Evolutionary conservation across 2,113 vertebrate species (phyloP), one percentile per base, ranked within the genome.

Genomic region (Anarrhichthys ocellatus): DNA sequence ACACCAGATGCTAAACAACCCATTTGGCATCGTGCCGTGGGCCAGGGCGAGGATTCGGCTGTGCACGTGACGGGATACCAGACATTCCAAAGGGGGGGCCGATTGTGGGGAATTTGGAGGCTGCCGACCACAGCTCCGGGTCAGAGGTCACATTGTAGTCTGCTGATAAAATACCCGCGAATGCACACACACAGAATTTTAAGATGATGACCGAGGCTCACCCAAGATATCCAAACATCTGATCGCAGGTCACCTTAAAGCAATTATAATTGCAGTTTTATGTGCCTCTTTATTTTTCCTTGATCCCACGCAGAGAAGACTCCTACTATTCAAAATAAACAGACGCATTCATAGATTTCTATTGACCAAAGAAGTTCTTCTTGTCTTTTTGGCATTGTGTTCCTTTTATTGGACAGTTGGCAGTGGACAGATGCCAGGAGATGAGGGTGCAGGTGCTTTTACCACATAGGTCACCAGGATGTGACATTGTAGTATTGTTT

Each of bases 81-180:
- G 59, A 79, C 88, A 86, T 91, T 92, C 88, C 87, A 34, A n/a
- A 52, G 48, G 18, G 38, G 34, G 61, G 36, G 42, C 36, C 0
- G 14, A 36, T 42, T 29, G 24, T 46, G 70, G 48, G 78, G 62
- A 81, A n/a, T 24, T 34, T 36, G 5, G 65, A 76, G 70, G 46
- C 76, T 73, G 67, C 71, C 65, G 40, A 52, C 48, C 63, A 32
- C 72, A 76, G 84, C 54, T 48, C 15, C 4, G 82, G 80, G 81
- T 85, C 75, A 85, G 54, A 46, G 87, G 63, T 88, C 67, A 67
- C 73, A 15, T 36, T 50, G 63, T 48, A 63, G 52, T 70, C 72
- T 65, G 34, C 73, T 73, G 86, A 87, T 78, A 77, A 80, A 85
- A 86, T 48, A n/a, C 20, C 29, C 29, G 29, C 29, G 29, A 29